Evolutionary conservation across 2,113 vertebrate genomes (phyloP).

Genomic region (Pollimyrus isidori): DNA sequence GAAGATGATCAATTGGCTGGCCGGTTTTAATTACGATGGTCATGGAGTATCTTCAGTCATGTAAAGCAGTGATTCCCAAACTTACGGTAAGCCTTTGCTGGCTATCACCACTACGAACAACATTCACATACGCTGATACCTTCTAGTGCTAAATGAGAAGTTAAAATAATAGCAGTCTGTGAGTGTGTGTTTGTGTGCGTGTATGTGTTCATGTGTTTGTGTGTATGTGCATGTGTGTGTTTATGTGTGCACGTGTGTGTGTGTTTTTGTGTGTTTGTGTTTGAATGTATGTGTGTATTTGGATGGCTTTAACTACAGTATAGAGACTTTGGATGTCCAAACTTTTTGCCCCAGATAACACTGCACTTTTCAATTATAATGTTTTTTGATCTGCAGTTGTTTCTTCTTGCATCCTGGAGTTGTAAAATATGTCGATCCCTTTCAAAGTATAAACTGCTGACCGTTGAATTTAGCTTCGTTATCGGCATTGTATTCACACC

Average conservation of each 20-base stretch:
- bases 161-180: background rate
- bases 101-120: background rate
- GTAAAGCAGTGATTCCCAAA: background rate
- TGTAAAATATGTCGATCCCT: background rate
- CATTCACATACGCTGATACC: background rate
- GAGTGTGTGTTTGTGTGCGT: background rate
- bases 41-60: background rate
- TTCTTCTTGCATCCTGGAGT: background rate
- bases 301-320: background rate
- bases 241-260: background rate
- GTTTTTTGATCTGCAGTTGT: background rate
- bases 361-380: background rate
- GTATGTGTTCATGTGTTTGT: too few species aligned
- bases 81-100: background rate
- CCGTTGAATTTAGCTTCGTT: background rate
- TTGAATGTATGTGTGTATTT: background rate
- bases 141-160: background rate
- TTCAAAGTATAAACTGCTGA: background rate
- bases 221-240: background rate
- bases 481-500: background rate
- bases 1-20: background rate
- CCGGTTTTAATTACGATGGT: background rate
- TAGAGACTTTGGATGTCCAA: background rate
- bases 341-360: background rate
- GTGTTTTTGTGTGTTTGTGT: too few species aligned